Conservation (phyloP, 1,140 invertebrate genomes). For the Drosophila auraria region DNA sequence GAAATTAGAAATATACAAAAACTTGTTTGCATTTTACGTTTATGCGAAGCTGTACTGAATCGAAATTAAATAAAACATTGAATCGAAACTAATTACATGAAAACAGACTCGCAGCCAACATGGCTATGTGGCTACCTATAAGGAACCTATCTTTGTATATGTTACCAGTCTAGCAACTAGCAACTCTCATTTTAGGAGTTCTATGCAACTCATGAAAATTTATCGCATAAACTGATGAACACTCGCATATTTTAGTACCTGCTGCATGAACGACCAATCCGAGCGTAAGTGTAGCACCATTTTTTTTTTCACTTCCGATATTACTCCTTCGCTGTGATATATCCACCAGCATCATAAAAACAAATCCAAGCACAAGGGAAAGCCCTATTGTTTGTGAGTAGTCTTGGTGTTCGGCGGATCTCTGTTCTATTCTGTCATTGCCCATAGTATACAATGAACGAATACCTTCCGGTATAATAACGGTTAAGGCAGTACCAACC, state of each 20-base stretch:
- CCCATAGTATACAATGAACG: conserved; percentile 89
- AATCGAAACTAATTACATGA: too few species aligned
- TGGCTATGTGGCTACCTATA: too few species aligned
- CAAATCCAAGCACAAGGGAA: conserved; percentile 91
- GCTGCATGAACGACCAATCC: conserved; percentile 98
- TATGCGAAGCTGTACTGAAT: too few species aligned
- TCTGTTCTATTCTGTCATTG: conserved; percentile 19
- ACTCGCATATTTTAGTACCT: conserved; percentile 34
- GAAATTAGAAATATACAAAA: conserved; percentile 1
- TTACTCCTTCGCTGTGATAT: conserved; percentile 88
- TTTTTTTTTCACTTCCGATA: conserved; percentile 88
- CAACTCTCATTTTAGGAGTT: background rate
- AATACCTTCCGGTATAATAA: conserved; percentile 99
- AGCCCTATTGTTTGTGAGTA: conserved; percentile 88
- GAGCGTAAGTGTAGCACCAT: conserved; percentile 92
- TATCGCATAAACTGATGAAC: background rate
- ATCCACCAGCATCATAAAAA: conserved; percentile 99
- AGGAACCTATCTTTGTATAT: too few species aligned
- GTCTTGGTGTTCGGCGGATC: conserved; percentile 69
- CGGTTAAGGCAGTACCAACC: conserved; percentile 98
- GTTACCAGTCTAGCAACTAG: too few species aligned
- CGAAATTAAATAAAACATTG: too few species aligned
- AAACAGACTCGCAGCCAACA: too few species aligned
- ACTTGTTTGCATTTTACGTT: background rate
- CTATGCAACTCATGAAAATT: background rate